A percentile compares a stretch with the other conserved stretches of the same genome.
These are phyloP conservation scores for Tenodera sinensis DNA, from an alignment of 2,888 invertebrate genomes.

Conservation along the genomic window DNA sequence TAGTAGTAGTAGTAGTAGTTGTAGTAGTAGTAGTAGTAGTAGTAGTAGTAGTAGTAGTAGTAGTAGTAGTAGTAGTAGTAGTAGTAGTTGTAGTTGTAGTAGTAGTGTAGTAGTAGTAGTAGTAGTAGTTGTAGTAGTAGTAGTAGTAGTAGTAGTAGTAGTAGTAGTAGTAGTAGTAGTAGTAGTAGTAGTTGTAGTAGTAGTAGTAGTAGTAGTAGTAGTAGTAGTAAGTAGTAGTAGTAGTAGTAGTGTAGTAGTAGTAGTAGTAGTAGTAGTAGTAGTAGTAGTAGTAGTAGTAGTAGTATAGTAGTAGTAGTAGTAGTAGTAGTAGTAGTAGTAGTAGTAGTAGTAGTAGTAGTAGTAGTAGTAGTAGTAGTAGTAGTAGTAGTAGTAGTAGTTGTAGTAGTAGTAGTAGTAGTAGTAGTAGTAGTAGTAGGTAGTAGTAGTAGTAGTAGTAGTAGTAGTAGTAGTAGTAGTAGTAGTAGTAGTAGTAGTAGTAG, in stretches of 20 bases:
- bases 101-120: too few species aligned
- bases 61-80: too few species aligned
- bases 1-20: too few species aligned
- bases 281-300: too few species aligned
- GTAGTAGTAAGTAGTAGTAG: too few species aligned
- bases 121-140: not conserved
- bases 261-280: conserved; percentile 7
- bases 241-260: too few species aligned
- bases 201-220: conserved; percentile 7
- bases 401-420: conserved; percentile 7
- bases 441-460: conserved; percentile 7
- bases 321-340: conserved; percentile 5
- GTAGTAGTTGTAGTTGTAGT: conserved; percentile 1
- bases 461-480: conserved; percentile 7
- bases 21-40: too few species aligned
- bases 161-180: not conserved
- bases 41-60: too few species aligned
- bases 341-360: conserved; percentile 7
- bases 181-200: conserved; percentile 2
- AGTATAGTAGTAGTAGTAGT: conserved; percentile 3
- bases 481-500: conserved; percentile 7
- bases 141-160: not conserved
- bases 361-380: conserved; percentile 7
- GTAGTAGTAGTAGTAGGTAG: too few species aligned
- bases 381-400: conserved; percentile 4